Evolutionary conservation across 2,797 vertebrate genomes (phyloP).

Genomic region (Syngnathus acus): DNA sequence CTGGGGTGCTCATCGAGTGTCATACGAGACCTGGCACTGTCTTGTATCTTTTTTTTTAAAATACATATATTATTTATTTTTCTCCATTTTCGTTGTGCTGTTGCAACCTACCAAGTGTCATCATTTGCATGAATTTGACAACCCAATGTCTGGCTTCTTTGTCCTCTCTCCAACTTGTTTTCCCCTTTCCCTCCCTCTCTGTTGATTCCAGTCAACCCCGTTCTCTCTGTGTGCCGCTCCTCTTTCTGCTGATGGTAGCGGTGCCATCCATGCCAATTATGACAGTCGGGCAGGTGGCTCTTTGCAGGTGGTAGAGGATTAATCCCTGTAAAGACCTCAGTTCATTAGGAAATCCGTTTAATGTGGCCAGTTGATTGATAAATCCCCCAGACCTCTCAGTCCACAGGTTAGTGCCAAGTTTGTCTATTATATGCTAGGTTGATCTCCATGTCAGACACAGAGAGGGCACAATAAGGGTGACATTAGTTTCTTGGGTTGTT

Average conservation of each 20-base stretch:
- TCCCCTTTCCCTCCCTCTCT: constrained; percentile 44
- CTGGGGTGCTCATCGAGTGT: constrained; percentile 67
- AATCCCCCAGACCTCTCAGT: constrained; percentile 74
- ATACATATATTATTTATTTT: constrained; percentile 55
- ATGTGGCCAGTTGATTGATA: constrained; percentile 80
- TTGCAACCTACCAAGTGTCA: constrained; percentile 68
- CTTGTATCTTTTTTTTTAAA: constrained; percentile 53
- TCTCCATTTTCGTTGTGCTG: constrained; percentile 55
- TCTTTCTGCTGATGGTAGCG: constrained; percentile 70
- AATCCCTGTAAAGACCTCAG: constrained; percentile 81
- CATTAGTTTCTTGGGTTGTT: constrained; percentile 48
- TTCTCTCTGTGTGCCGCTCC: constrained; percentile 53
- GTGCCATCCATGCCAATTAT: constrained; percentile 76
- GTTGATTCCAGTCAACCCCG: constrained; percentile 39
- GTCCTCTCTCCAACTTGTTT: constrained; percentile 71
- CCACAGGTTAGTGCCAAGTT: constrained; percentile 70
- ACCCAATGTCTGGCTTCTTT: constrained; percentile 62
- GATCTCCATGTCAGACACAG: constrained; percentile 63
- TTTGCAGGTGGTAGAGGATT: constrained; percentile 76
- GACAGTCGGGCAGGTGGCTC: constrained; percentile 77
- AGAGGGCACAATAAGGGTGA: constrained; percentile 34
- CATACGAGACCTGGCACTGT: constrained; percentile 67
- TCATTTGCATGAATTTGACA: constrained; percentile 69
- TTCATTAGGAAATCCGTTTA: constrained; percentile 84
- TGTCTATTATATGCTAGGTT: constrained; percentile 64